Conservation (phyloP, 2,888 invertebrate species). For the Selenia dentaria region DNA sequence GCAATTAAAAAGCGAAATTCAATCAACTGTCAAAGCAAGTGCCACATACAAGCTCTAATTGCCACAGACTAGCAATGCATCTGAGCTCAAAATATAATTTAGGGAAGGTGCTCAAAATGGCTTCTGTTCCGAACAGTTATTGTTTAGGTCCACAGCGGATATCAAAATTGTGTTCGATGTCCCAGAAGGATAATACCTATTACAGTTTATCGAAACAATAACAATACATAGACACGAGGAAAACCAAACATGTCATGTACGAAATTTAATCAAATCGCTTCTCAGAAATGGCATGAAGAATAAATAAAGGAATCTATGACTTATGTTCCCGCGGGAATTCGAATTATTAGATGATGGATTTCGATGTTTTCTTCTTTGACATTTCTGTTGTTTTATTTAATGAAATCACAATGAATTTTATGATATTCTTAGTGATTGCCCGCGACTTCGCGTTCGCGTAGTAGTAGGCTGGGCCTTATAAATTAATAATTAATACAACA, state of each 20-base stretch:
- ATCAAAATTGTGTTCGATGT: constrained; percentile 30
- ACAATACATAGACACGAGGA: constrained; percentile 30
- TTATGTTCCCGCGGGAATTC: constrained; percentile 20
- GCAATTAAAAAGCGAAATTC: too few species aligned
- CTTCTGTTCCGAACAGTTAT: too few species aligned
- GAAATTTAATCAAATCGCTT: constrained; percentile 33
- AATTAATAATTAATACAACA: too few species aligned
- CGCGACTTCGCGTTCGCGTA: too few species aligned
- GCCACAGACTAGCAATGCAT: too few species aligned
- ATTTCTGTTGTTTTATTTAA: neutral
- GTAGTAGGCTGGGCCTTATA: too few species aligned
- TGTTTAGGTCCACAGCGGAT: constrained; percentile 27
- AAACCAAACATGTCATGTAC: constrained; percentile 22
- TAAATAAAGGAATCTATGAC: constrained; percentile 23
- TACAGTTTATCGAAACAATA: constrained; percentile 38
- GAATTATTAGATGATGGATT: constrained; percentile 25
- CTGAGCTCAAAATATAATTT: too few species aligned
- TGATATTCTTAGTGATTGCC: too few species aligned
- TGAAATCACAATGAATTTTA: too few species aligned
- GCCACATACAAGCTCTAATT: too few species aligned
- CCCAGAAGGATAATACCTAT: constrained; percentile 28
- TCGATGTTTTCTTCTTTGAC: constrained; percentile 12
- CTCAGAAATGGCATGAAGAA: constrained; percentile 23
- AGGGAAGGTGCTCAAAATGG: too few species aligned
- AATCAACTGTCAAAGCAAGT: too few species aligned